phyloP scores from a whole-genome alignment of 1,140 invertebrate genomes.

The Caenorhabditis elegans region DNA sequence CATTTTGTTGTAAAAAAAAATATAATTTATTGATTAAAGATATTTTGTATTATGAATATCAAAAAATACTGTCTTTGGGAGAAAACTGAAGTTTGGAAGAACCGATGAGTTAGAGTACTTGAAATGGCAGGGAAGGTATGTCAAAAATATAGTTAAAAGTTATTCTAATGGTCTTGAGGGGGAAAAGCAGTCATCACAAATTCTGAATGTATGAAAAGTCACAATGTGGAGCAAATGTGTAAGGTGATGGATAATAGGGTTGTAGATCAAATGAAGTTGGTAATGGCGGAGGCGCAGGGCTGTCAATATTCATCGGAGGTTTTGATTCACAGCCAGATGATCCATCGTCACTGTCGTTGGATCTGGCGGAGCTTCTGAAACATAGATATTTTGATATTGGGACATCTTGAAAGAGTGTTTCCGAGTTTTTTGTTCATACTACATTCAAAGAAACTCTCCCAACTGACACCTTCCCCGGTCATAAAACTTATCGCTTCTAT shows the following conservation, averaged over 20 bases:
- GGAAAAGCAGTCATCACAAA: background rate
- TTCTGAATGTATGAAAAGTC: background rate
- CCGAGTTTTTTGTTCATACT: too few species aligned
- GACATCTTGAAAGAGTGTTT: background rate
- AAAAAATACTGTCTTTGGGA: background rate
- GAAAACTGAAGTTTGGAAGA: background rate
- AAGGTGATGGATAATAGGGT: background rate
- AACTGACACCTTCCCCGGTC: background rate
- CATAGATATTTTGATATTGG: background rate
- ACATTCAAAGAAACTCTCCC: background rate
- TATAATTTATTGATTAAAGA: background rate
- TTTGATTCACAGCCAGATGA: conserved; percentile 7
- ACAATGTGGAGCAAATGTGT: background rate
- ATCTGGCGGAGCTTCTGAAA: background rate
- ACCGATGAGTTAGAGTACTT: background rate
- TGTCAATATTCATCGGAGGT: background rate
- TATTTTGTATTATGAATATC: background rate
- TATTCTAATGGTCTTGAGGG: background rate
- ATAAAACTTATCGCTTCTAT: background rate
- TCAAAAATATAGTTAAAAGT: background rate
- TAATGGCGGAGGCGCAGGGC: background rate
- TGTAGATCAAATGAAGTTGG: background rate
- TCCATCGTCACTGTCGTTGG: background rate
- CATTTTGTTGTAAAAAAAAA: background rate
- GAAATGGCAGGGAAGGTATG: conserved; percentile 18